These are phyloP conservation scores for Neoarius graeffei DNA, from an alignment of 2,113 vertebrate species.

Conservation along the genomic window DNA sequence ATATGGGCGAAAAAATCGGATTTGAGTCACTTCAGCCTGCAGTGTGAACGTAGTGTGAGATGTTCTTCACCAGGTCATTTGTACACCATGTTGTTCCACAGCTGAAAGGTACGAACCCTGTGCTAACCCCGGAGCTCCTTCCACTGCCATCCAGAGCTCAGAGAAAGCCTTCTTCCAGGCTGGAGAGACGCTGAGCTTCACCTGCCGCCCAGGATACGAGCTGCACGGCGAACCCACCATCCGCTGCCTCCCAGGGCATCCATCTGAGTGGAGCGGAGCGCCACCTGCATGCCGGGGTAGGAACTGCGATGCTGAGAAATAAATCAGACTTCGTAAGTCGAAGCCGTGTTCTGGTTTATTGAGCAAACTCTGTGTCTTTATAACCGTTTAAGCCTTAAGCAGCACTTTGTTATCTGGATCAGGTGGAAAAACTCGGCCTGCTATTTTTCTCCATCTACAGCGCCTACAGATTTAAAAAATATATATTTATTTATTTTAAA, in stretches of 20 bases:
- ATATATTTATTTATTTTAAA: neutral
- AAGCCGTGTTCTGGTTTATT: neutral
- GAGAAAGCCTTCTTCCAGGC: conserved; percentile 87
- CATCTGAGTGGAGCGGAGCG: conserved; percentile 89
- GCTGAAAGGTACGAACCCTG: conserved; percentile 92
- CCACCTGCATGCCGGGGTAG: conserved; percentile 88
- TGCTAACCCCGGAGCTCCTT: conserved; percentile 83
- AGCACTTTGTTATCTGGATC: neutral
- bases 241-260: conserved; percentile 90
- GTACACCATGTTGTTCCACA: conserved; percentile 54
- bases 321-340: neutral
- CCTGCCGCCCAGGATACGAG: conserved; percentile 82
- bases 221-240: conserved; percentile 84
- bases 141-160: conserved; percentile 82
- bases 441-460: neutral
- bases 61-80: neutral
- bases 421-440: neutral
- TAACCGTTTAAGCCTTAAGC: neutral
- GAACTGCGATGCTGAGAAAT: neutral
- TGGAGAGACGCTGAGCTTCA: conserved; percentile 85
- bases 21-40: too few relatives aligned
- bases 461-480: too few relatives aligned
- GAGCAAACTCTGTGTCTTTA: neutral
- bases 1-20: too few relatives aligned
- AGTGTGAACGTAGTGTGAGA: too few relatives aligned